Evolutionary conservation across 1,140 invertebrate species (phyloP), one percentile per base, ranked within the genome.

Genomic region (Trichonephila inaurata): DNA sequence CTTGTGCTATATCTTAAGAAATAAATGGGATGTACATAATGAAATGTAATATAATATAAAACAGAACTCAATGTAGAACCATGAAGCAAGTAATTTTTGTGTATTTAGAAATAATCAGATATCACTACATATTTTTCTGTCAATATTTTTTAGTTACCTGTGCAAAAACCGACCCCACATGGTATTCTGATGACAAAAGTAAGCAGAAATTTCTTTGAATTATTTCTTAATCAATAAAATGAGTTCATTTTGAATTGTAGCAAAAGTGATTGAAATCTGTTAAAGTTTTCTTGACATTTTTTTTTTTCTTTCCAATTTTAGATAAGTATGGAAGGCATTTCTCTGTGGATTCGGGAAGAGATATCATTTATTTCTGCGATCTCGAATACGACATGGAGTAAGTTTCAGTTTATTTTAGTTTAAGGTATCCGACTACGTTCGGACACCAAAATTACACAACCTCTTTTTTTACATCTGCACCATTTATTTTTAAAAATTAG

Each of bases 351-450:
- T 60, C 64, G 8, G 69, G 64, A 33, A 94, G 72, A 61, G 92
- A 94, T 81, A 92, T 94, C 19, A 66, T 94, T 62, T 94, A 94
- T 62, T 94, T 94, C 72, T 94, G 94, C 40, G 94, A 94, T 93
- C 72, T 94, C 6, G 94, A 94, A 81, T 94, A 89, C 58, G 94
- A 94, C 66, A 94, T 93, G 94, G 82, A 94, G 94, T 94, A 86
- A 94, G 85, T 89, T 14, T 61, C n/a, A 21, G 12, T 86, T 86
- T 88, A 60, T 90, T 19, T 60, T 2, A 82, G 10, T 12, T 51
- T 51, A 51, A n/a, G n/a, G n/a, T n/a, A n/a, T n/a, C n/a, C n/a
- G n/a, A n/a, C n/a, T n/a, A n/a, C n/a, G n/a, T n/a, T n/a, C n/a
- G n/a, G n/a, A n/a, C n/a, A n/a, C n/a, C n/a, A n/a, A n/a, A n/a